Base-by-base conservation (phyloP, 2,113 vertebrate species). In the Corvus moneduloides region DNA sequence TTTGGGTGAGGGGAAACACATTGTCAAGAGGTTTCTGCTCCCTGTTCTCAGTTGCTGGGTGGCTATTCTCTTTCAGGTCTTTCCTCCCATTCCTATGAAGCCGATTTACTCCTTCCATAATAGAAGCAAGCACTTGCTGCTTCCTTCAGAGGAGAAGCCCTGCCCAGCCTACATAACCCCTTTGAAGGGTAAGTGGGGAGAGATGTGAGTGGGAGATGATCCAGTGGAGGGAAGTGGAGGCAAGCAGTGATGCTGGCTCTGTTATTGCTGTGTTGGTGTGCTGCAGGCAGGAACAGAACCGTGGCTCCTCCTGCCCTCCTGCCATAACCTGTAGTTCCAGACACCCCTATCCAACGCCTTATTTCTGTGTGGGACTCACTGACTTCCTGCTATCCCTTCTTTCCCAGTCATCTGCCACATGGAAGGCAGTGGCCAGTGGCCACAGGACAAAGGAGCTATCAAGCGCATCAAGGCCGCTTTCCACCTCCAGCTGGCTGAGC, bases 391-490 rank as follows among this genome's bases (percentile, higher is more conserved):
- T 91, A 4, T 87, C n/a, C 3, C 4, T 96, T 89, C 92, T 30
- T 3, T 17, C 30, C 35, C 94, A 99, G 99, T 99, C 66, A 95
- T 99, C 49, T 99, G 99, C 96, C 99, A 99, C 96, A 98, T 99
- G 98, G 99, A 99, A 95, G 99, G 99, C 44, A 99, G 99, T 56
- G 99, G 99, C 72, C 99, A 99, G 93, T 99, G 99, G 99, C 99
- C 99, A 0, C 98, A 98, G 51, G 98, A 99, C 83, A 98, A 97
- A 35, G 97, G 98, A 41, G 99, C 99, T 44, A 98, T 99, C 88
- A 98, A 95, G 33, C 98, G 99, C 26, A 98, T 99, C 87, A 98
- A 98, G 91, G 98, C 99, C 0, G 99, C 99, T 59, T 99, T 99
- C 97, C 99, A 99, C 93, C 97, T 99, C 39, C 98, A 96, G 39